A percentile compares a stretch with the other conserved stretches of the same genome.
phyloP scores from a whole-genome alignment of 2,113 vertebrate genomes.

The Plecotus auritus region DNA sequence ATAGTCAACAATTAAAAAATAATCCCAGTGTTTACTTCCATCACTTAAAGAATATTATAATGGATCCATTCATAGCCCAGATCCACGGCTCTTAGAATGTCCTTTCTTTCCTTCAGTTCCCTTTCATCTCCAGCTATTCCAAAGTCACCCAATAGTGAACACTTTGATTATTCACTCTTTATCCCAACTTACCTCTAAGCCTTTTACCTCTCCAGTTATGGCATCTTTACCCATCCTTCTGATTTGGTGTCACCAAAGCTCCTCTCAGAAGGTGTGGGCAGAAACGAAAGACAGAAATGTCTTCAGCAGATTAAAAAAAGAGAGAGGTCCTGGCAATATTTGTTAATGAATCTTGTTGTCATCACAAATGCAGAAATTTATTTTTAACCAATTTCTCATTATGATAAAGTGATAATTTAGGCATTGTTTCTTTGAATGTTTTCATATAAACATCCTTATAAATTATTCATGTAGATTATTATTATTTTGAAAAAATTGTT shows the following conservation, averaged over 20 bases:
- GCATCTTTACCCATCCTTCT: not conserved
- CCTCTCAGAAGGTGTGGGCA: not conserved
- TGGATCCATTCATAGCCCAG: not conserved
- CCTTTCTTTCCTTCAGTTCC: not conserved
- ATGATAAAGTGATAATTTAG: not conserved
- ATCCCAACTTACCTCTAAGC: not conserved
- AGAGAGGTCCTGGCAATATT: not conserved
- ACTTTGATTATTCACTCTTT: not conserved
- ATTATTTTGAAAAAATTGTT: conserved; percentile 1
- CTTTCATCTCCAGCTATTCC: not conserved
- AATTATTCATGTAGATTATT: not conserved
- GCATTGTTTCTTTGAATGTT: not conserved
- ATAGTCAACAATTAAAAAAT: not conserved
- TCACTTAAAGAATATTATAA: not conserved
- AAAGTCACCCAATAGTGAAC: not conserved
- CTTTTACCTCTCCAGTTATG: not conserved
- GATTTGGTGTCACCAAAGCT: not conserved
- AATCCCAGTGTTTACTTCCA: not conserved
- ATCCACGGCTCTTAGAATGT: not conserved
- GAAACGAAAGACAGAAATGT: not conserved
- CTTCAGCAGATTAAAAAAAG: not conserved
- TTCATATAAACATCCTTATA: not conserved
- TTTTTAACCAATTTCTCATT: not conserved
- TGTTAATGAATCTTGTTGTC: not conserved
- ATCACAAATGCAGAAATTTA: not conserved